Base-by-base conservation (phyloP, 2,888 invertebrate genomes). In the Clunio marinus region DNA sequence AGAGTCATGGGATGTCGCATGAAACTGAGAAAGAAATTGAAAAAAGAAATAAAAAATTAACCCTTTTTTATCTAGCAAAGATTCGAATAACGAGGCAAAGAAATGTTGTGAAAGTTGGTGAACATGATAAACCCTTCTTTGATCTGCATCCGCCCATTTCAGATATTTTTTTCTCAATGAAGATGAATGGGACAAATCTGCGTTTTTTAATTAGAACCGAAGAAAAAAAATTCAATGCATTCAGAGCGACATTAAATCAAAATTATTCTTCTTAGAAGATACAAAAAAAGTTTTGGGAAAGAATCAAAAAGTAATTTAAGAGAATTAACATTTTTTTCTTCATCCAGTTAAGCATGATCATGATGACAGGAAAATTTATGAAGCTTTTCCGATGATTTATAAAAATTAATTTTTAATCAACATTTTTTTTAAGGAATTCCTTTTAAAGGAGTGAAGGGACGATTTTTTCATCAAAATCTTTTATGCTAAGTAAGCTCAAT, bases 171-270 rank as follows among this genome's bases (percentile, higher is more conserved):
- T 65, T 20, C 17, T 35, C 51, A 55, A 66, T 66, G 66, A 66
- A 66, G 66, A 66, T 66, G 66, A 66, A 66, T 66, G 66, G 35
- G 32, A 27, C 17, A 66, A 66, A 66, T 66, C 66, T 66, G 51
- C 27, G 66, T 55, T 66, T 66, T 66, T 66, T 66, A 66, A 66
- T 66, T 66, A 66, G 32, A 25, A 46, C n/a, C 45, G 45, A 28
- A 59, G 51, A 51, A n/a, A n/a, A n/a, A n/a, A n/a, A n/a, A 51
- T 51, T 8, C 17, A 3, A 51, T 51, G 51, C 51, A 22, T 22
- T 5, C 20, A 5, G 10, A 10, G 51, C 3, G 51, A 51, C 51
- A 51, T 51, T 51, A 51, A 51, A 51, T 51, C 51, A 51, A 51
- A 51, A 51, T 41, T 41, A 41, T 41, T 41, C 41, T n/a, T n/a